These are phyloP conservation scores for Manis javanica DNA, from an alignment of 2,797 vertebrate species.

Conservation along the genomic window DNA sequence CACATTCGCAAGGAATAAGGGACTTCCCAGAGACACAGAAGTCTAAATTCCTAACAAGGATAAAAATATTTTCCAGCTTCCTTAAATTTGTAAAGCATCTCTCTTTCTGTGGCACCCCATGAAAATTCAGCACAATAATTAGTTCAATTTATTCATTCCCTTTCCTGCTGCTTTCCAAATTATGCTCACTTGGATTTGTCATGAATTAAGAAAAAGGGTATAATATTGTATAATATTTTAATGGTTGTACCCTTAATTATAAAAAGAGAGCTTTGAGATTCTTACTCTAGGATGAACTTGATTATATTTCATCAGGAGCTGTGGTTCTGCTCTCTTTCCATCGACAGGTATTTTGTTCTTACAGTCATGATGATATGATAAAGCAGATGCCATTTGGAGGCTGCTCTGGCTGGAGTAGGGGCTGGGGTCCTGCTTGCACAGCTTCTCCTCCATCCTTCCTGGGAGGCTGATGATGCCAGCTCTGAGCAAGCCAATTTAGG, in stretches of 20 bases:
- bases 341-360: conserved; percentile 2
- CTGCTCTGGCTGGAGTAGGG: background rate
- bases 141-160: conserved; percentile 65
- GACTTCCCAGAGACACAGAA: background rate
- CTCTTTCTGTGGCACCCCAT: background rate
- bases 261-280: conserved; percentile 58
- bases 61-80: conserved; percentile 33
- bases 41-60: conserved; percentile 37
- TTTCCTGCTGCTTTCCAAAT: conserved; percentile 61
- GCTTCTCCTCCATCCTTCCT: background rate
- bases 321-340: background rate
- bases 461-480: background rate
- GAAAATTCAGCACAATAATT: conserved; percentile 55
- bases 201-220: conserved; percentile 65
- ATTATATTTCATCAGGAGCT: conserved; percentile 5
- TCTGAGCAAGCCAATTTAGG: background rate
- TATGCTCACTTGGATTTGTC: conserved; percentile 57
- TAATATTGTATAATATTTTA: conserved; percentile 36
- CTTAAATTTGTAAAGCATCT: conserved; percentile 38
- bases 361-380: background rate
- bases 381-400: background rate
- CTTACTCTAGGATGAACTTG: conserved; percentile 10
- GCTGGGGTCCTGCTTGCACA: background rate
- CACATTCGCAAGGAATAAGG: background rate
- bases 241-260: conserved; percentile 40